A percentile compares a stretch with the other conserved stretches of the same genome.
Conservation (phyloP, 1,140 invertebrate species). For the Drosophila fuyamai region DNA sequence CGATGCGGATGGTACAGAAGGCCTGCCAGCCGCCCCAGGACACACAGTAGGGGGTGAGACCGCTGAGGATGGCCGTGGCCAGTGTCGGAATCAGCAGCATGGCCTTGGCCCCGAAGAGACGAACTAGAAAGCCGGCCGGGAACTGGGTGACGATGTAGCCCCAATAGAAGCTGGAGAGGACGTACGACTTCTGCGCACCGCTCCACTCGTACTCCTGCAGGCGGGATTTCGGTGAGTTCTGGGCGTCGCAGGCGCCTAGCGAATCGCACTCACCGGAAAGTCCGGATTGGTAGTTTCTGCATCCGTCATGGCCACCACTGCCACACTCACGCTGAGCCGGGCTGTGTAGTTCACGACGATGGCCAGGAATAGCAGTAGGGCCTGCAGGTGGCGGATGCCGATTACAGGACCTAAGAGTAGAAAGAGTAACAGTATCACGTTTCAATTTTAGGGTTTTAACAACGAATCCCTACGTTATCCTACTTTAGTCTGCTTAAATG, state of each 20-base stretch:
- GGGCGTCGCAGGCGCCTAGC: neutral
- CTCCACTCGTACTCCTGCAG: conserved; percentile 85
- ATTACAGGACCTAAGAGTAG: conserved; percentile 45
- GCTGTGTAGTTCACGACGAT: conserved; percentile 87
- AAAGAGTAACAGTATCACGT: too few relatives aligned
- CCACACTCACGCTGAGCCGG: conserved; percentile 88
- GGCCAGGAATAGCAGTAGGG: conserved; percentile 87
- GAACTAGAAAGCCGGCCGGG: conserved; percentile 89
- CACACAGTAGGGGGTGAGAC: conserved; percentile 84
- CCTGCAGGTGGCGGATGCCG: conserved; percentile 88
- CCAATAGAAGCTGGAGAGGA: conserved; percentile 89
- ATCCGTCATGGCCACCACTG: conserved; percentile 90
- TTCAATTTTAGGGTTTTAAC: too few relatives aligned
- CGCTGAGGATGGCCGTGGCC: conserved; percentile 80
- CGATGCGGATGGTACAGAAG: conserved; percentile 87
- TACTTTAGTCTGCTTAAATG: too few relatives aligned
- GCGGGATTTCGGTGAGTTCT: neutral
- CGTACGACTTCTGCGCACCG: conserved; percentile 84
- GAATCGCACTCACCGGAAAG: conserved; percentile 50
- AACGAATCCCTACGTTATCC: too few relatives aligned
- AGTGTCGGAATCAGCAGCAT: conserved; percentile 87
- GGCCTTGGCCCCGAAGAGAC: conserved; percentile 88
- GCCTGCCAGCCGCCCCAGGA: conserved; percentile 86
- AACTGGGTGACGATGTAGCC: conserved; percentile 86
- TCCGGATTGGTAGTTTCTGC: conserved; percentile 56